A percentile compares a stretch with the other conserved stretches of the same genome.
Conservation (phyloP, 2,113 vertebrate species). For the Myanophis thanlyinensis region DNA sequence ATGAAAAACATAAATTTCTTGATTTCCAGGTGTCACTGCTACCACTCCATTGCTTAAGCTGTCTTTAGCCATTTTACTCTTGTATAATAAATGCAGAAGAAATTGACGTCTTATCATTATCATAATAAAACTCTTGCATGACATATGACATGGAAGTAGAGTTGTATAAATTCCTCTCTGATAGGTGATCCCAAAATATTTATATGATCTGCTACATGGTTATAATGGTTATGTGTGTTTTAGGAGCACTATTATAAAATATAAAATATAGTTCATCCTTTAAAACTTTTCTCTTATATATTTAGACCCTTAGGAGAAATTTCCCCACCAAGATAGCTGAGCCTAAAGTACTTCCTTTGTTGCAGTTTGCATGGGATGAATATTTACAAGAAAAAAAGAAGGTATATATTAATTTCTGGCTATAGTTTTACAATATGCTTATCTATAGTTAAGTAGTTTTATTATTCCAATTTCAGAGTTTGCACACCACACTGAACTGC, state of each 20-base stretch:
- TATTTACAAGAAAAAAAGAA: slow-evolving; percentile 70
- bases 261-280: not conserved
- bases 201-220: not conserved
- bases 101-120: not conserved
- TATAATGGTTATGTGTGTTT: not conserved
- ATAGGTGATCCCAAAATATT: not conserved
- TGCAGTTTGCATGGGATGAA: slow-evolving; percentile 70
- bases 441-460: not conserved
- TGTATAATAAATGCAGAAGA: not conserved
- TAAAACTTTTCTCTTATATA: slow-evolving; percentile 53
- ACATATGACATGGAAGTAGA: not conserved
- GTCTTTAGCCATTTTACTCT: not conserved
- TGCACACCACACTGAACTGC: not conserved
- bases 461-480: not conserved
- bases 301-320: slow-evolving; percentile 64
- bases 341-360: slow-evolving; percentile 64
- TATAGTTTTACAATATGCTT: not conserved
- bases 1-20: not conserved
- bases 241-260: not conserved
- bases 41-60: not conserved
- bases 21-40: not conserved
- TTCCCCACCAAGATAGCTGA: slow-evolving; percentile 68
- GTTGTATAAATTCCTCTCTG: not conserved
- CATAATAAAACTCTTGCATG: not conserved
- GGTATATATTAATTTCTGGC: slow-evolving; percentile 47